These are phyloP conservation scores for Corythoichthys haematopterus DNA, from an alignment of 2,113 vertebrate genomes.

Conservation along the genomic window DNA sequence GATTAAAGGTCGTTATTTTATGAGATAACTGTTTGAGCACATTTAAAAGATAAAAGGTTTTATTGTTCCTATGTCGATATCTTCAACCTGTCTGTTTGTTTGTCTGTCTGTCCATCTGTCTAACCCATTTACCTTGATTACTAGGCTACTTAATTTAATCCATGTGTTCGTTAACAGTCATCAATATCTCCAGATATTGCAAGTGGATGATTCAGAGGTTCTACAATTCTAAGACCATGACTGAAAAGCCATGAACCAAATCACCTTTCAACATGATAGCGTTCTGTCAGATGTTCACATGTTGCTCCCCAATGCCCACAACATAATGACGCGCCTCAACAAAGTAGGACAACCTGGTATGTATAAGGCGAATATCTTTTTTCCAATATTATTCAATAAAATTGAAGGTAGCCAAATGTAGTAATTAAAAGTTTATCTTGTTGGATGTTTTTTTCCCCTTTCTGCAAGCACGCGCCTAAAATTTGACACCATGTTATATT, in stretches of 20 bases:
- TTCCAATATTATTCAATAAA: background rate
- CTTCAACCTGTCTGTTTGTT: too few species aligned
- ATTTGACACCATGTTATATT: background rate
- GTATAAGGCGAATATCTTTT: constrained; percentile 7
- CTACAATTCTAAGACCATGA: background rate
- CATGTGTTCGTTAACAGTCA: background rate
- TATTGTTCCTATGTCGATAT: too few species aligned
- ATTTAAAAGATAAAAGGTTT: too few species aligned
- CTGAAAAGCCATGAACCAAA: constrained; percentile 39
- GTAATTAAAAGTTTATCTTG: background rate
- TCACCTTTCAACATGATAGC: constrained; percentile 42
- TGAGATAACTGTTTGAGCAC: too few species aligned
- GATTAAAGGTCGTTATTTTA: too few species aligned
- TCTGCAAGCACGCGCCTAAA: background rate
- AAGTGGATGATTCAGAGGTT: background rate
- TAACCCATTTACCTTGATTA: too few species aligned
- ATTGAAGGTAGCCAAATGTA: background rate
- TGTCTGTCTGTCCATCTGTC: too few species aligned
- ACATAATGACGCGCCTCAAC: constrained; percentile 49
- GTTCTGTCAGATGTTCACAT: constrained; percentile 62
- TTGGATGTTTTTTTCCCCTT: background rate
- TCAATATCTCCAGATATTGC: background rate
- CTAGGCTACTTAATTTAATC: too few species aligned
- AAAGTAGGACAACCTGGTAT: constrained; percentile 49
- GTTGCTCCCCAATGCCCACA: constrained; percentile 17